Conservation (phyloP, 2,888 invertebrate genomes). For the Tribolium freemani region DNA sequence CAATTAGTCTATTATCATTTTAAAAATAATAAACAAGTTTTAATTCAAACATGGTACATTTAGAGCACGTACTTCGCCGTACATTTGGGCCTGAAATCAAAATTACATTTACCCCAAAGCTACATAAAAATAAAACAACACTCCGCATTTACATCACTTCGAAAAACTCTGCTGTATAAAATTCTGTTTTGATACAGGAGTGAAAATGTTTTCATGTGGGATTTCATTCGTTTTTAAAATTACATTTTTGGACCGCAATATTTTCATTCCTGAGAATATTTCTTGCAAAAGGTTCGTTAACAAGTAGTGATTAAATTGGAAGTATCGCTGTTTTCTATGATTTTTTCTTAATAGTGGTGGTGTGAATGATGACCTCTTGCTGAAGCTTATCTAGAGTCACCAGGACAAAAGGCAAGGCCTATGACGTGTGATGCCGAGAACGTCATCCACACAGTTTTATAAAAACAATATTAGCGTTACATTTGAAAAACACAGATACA, state of each 20-base stretch:
- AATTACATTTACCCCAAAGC: constrained; percentile 13
- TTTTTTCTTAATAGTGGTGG: constrained; percentile 15
- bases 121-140: constrained; percentile 6
- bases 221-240: not conserved
- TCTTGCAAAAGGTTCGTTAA: not conserved
- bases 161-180: not conserved
- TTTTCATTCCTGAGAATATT: not conserved
- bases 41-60: not conserved
- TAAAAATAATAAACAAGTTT: constrained; percentile 3
- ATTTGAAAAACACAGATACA: constrained; percentile 37
- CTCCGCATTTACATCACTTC: not conserved
- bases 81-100: not conserved
- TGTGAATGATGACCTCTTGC: constrained; percentile 36
- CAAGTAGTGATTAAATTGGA: not conserved
- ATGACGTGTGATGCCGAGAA: constrained; percentile 47
- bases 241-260: not conserved
- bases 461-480: constrained; percentile 23
- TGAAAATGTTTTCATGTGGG: not conserved
- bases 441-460: constrained; percentile 27
- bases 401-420: constrained; percentile 54
- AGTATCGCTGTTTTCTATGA: not conserved
- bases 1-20: constrained; percentile 7
- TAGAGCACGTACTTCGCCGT: not conserved
- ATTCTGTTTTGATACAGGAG: not conserved
- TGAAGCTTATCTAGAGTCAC: constrained; percentile 49